phyloP scores from a whole-genome alignment of 2,113 vertebrate species.

The Lepisosteus osseus region DNA sequence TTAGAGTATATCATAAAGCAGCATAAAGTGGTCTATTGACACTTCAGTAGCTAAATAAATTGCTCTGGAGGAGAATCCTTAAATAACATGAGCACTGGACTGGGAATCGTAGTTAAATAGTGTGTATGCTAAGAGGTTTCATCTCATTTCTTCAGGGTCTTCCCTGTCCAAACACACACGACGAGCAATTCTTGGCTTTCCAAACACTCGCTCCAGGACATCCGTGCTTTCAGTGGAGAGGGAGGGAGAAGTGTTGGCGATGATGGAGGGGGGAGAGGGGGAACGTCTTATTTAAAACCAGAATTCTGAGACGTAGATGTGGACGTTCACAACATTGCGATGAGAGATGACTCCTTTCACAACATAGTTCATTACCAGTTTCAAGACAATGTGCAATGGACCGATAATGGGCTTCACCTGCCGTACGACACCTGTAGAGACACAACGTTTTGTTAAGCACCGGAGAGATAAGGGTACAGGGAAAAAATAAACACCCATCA shows the following conservation, averaged over 20 bases:
- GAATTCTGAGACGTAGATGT: constrained; percentile 89
- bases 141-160: too few species aligned
- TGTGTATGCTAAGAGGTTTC: too few species aligned
- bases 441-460: constrained; percentile 15
- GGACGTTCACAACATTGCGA: constrained; percentile 84
- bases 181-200: too few species aligned
- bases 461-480: not conserved
- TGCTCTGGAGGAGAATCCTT: not conserved
- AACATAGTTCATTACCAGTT: constrained; percentile 89
- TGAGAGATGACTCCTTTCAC: constrained; percentile 77
- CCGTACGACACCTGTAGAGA: constrained; percentile 82
- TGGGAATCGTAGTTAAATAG: too few species aligned
- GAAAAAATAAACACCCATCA: constrained; percentile 6
- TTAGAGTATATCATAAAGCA: not conserved
- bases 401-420: constrained; percentile 85
- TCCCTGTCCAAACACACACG: too few species aligned
- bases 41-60: not conserved
- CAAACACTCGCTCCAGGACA: too few species aligned
- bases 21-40: constrained; percentile 2
- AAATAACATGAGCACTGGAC: too few species aligned
- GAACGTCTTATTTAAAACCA: constrained; percentile 77
- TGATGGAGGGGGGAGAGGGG: too few species aligned
- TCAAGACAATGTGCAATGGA: constrained; percentile 75
- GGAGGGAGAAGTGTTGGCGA: too few species aligned
- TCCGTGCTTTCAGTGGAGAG: too few species aligned